Evolutionary conservation across 2,888 invertebrate genomes (phyloP).

Genomic region (Neuroscelio doddi): DNA sequence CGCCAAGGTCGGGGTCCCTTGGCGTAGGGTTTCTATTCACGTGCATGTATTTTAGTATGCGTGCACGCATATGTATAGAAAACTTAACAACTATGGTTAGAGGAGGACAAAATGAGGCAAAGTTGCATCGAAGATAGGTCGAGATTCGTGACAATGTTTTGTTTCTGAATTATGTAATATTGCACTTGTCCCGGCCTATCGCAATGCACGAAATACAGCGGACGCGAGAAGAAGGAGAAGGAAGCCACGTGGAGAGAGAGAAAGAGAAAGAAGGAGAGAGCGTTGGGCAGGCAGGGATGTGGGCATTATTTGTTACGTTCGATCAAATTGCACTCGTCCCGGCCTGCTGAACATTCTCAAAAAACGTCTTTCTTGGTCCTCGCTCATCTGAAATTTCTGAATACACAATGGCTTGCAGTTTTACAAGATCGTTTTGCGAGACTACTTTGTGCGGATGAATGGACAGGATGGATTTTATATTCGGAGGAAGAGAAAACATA

Average conservation of each 20-base stretch:
- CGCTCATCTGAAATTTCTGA: conserved; percentile 30
- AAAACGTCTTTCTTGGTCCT: conserved; percentile 30
- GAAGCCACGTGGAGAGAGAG: conserved; percentile 19
- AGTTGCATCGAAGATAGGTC: conserved; percentile 70
- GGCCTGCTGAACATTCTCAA: conserved; percentile 70
- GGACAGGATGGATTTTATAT: conserved; percentile 29
- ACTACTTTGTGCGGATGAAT: conserved; percentile 44
- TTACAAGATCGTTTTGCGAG: conserved; percentile 18
- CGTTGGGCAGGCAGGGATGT: conserved; percentile 68
- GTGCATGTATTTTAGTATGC: conserved; percentile 17
- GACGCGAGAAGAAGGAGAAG: conserved; percentile 10
- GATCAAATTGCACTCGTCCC: conserved; percentile 73
- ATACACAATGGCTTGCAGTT: conserved; percentile 34
- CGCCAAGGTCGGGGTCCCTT: conserved; percentile 50
- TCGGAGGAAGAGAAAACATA: conserved; percentile 6
- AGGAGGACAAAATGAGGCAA: neutral
- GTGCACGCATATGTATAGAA: neutral
- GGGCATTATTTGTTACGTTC: conserved; percentile 69
- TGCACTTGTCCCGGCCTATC: conserved; percentile 74
- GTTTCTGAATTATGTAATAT: conserved; percentile 63
- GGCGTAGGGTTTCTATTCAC: conserved; percentile 10
- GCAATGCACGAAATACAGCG: conserved; percentile 62
- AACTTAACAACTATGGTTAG: neutral
- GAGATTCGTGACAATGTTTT: conserved; percentile 72
- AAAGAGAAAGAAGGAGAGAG: conserved; percentile 24